Conservation (phyloP, 2,797 vertebrate species). For the Gymnothorax javanicus region DNA sequence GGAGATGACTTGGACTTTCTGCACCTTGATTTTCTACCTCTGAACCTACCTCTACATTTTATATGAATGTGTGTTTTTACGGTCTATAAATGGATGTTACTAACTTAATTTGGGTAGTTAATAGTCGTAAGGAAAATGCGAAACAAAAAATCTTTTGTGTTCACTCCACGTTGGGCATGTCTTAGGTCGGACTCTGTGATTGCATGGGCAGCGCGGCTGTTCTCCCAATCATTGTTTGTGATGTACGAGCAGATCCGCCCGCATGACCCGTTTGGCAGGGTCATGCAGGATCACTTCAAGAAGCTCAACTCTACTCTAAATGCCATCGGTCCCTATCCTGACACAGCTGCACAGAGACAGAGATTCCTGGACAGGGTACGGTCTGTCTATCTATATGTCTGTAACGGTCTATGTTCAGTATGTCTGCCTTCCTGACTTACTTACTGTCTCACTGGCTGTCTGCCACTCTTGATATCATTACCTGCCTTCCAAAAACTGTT, state of each 20-base stretch:
- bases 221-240: constrained; percentile 76
- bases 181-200: constrained; percentile 79
- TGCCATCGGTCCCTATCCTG: constrained; percentile 73
- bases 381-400: background rate
- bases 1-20: no score
- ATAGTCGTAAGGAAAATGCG: background rate
- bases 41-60: background rate
- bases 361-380: constrained; percentile 77
- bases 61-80: background rate
- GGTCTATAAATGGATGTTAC: background rate
- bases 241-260: constrained; percentile 89
- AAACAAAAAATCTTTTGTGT: background rate
- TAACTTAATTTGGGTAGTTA: background rate
- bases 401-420: no score
- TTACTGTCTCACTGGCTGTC: background rate
- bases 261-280: constrained; percentile 77
- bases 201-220: constrained; percentile 76
- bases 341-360: constrained; percentile 71
- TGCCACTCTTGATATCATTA: no score
- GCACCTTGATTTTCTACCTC: no score
- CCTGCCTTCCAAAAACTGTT: background rate
- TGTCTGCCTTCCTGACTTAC: background rate
- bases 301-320: constrained; percentile 77
- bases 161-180: background rate
- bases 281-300: constrained; percentile 87